Conservation (phyloP, 1,140 invertebrate species). For the Drosophila eugracilis region DNA sequence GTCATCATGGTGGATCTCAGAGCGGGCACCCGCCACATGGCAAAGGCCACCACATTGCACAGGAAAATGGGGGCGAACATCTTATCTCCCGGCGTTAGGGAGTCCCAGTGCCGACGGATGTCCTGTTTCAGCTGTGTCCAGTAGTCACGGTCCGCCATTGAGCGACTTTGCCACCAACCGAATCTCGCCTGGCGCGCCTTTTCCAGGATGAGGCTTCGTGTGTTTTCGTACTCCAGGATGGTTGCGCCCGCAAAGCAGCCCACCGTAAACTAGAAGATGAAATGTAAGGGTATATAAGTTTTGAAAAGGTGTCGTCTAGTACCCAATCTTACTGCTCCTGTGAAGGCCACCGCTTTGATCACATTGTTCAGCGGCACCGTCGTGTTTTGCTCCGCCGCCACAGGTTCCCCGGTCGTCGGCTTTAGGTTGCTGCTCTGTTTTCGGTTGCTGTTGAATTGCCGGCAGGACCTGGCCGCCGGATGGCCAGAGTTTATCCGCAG, state of each 20-base stretch:
- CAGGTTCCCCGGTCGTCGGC: slow-evolving; percentile 35
- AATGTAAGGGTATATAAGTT: neutral
- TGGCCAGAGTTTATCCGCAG: slow-evolving; percentile 19
- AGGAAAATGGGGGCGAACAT: slow-evolving; percentile 92
- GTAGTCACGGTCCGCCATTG: slow-evolving; percentile 41
- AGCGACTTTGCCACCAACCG: slow-evolving; percentile 81
- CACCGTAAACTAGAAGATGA: slow-evolving; percentile 87
- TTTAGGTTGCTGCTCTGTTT: slow-evolving; percentile 56
- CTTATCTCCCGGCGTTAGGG: slow-evolving; percentile 90
- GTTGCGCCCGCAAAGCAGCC: slow-evolving; percentile 90
- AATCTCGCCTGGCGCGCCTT: slow-evolving; percentile 86
- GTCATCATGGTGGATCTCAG: slow-evolving; percentile 91
- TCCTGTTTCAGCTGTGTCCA: slow-evolving; percentile 70
- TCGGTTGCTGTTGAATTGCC: slow-evolving; percentile 51
- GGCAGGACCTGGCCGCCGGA: slow-evolving; percentile 23
- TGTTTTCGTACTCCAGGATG: slow-evolving; percentile 95
- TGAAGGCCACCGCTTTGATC: slow-evolving; percentile 89
- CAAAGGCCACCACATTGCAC: slow-evolving; percentile 92
- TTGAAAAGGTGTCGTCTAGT: neutral
- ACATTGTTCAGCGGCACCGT: slow-evolving; percentile 85
- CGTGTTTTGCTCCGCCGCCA: slow-evolving; percentile 48
- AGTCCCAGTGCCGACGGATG: slow-evolving; percentile 90
- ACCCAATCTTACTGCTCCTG: slow-evolving; percentile 87
- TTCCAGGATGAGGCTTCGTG: slow-evolving; percentile 87
- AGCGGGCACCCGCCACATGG: slow-evolving; percentile 91